phyloP scores from a whole-genome alignment of 2,888 invertebrate species.

The Herminia tarsipennalis region DNA sequence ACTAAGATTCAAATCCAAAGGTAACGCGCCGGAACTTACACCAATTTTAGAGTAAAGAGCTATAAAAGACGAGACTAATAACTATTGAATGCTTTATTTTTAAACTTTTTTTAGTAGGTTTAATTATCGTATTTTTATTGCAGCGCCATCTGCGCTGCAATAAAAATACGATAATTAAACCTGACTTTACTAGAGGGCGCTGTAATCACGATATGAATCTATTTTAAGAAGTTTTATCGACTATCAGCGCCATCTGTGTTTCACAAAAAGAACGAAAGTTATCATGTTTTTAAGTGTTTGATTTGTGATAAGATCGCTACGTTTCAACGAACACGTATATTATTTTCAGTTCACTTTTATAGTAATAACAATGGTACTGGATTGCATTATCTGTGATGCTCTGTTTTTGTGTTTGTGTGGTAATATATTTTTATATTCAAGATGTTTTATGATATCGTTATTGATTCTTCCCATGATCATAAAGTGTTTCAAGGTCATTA shows the following conservation, averaged over 20 bases:
- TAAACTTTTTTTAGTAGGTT: too few species aligned
- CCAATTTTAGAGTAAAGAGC: too few species aligned
- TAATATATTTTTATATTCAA: neutral
- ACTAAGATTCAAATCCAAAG: too few species aligned
- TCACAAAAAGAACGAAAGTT: neutral
- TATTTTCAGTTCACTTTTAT: neutral
- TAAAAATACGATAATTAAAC: neutral
- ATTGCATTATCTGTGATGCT: conserved; percentile 13
- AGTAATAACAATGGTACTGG: conserved; percentile 7
- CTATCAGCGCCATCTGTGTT: conserved; percentile 2
- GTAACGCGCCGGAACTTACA: too few species aligned
- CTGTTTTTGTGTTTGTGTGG: conserved; percentile 5
- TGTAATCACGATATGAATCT: too few species aligned
- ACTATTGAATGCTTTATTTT: too few species aligned
- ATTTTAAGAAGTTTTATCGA: too few species aligned
- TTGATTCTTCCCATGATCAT: too few species aligned
- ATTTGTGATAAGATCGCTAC: neutral
- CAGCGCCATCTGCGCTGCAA: neutral
- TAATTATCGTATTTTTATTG: neutral
- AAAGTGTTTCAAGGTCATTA: too few species aligned
- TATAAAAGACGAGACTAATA: too few species aligned
- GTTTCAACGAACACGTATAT: too few species aligned
- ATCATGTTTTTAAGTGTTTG: neutral
- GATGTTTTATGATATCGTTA: neutral
- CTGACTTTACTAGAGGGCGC: conserved; percentile 1